These are phyloP conservation scores for Halcyon senegalensis DNA, from an alignment of 2,113 vertebrate species.

Conservation along the genomic window DNA sequence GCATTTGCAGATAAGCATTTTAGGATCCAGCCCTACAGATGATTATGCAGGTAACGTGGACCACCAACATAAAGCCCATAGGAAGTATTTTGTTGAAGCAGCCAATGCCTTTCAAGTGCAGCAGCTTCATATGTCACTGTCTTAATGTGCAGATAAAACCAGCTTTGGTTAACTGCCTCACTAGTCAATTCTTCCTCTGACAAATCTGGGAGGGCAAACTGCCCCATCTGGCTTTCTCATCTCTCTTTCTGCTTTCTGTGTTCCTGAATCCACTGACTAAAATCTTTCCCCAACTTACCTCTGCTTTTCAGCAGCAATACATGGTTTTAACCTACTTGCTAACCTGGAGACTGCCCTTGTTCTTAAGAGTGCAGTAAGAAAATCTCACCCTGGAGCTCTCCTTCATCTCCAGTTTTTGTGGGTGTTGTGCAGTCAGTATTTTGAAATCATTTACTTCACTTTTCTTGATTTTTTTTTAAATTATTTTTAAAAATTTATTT, in stretches of 20 bases:
- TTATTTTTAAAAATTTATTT: neutral
- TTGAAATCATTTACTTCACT: neutral
- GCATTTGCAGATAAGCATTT: neutral
- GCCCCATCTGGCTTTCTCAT: neutral
- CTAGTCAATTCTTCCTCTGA: neutral
- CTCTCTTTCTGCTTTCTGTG: neutral
- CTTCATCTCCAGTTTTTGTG: neutral
- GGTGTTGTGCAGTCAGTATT: neutral
- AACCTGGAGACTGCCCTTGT: neutral
- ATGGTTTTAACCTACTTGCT: neutral
- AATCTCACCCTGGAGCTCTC: neutral
- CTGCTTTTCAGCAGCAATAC: neutral
- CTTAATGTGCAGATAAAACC: neutral
- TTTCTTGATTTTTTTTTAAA: neutral
- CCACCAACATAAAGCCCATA: neutral
- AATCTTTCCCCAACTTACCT: neutral
- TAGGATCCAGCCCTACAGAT: neutral
- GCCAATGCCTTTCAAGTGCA: neutral
- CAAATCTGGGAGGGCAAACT: neutral
- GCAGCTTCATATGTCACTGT: neutral
- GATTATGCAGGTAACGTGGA: neutral
- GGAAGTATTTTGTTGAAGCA: neutral
- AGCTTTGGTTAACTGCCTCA: neutral
- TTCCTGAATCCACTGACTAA: neutral
- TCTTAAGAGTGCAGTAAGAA: neutral